Base-by-base conservation (phyloP, 2,888 invertebrate genomes). In the Cosmorhoe ocellata region DNA sequence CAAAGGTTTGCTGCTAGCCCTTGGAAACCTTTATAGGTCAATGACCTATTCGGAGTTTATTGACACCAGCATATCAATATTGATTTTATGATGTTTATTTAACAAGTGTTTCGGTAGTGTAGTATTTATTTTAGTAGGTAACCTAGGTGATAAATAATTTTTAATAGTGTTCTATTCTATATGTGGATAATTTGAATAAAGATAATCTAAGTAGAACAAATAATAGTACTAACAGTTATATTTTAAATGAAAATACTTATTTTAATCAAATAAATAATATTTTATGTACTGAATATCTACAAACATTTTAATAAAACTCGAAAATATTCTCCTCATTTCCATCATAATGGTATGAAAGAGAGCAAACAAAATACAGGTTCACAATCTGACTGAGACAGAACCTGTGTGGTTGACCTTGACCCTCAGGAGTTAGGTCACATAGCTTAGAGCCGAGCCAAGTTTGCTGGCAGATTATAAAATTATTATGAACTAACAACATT, bases 11-110 rank as follows among this genome's bases (percentile, higher is more conserved):
- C 14, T 34, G 46, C 45, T 44, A 58, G 64, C 67, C 67, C 69
- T 71, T 66, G 56, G 57, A 59, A 60, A 37, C 42, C 48, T 59
- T 39, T 10, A 24, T 57, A 32, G 68, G 71, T 69, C 55, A 74
- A 64, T 63, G 62, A 53, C 62, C 64, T 50, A 42, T 53, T 53
- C 39, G 44, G 26, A 67, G 59, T 58, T 66, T 59, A 59, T 49
- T 60, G 51, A 42, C 49, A 45, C 22, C 24, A 50, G 27, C 22
- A 39, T 33, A 31, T 30, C 13, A 31, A 24, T 48, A 36, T 36
- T 48, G 10, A 27, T 27, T 31, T 31, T 31, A 6, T 11, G 9
- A 24, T 14, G 13, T 14, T 40, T 13, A 41, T 31, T 14, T 6
- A n/a, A n/a, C 12, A 31, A 13, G 24, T 24, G 3, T 24, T 7